phyloP scores from a whole-genome alignment of 2,888 invertebrate genomes.

The Lissonota sp. region DNA sequence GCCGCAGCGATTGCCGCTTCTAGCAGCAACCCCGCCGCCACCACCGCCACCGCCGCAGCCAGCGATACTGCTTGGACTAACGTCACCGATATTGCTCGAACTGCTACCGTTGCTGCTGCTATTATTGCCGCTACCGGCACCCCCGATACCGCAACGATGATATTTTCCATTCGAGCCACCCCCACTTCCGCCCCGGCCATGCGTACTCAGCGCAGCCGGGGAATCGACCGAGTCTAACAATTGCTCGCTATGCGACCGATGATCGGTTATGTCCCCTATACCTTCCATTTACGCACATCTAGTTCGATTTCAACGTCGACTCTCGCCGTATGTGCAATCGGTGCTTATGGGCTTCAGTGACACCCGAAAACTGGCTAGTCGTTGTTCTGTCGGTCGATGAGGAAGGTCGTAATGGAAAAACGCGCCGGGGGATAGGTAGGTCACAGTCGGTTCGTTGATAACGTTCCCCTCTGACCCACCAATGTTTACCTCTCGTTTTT shows the following conservation, averaged over 20 bases:
- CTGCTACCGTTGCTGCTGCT: conserved; percentile 76
- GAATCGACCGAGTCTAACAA: conserved; percentile 84
- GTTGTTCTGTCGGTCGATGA: conserved; percentile 25
- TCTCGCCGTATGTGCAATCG: conserved; percentile 37
- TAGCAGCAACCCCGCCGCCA: conserved; percentile 80
- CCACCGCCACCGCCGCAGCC: conserved; percentile 65
- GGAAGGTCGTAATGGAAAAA: conserved; percentile 20
- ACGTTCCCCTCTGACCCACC: not conserved
- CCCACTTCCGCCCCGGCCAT: conserved; percentile 80
- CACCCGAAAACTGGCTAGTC: not conserved
- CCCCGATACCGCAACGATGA: conserved; percentile 71
- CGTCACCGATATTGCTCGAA: conserved; percentile 85
- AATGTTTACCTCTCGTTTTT: too few relatives aligned
- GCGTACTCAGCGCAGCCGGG: conserved; percentile 82
- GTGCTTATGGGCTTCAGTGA: not conserved
- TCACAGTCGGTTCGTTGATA: conserved; percentile 29
- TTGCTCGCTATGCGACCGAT: conserved; percentile 83
- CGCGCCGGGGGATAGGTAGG: conserved; percentile 29
- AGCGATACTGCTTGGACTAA: conserved; percentile 78
- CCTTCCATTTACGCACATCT: conserved; percentile 84
- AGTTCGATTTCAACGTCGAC: conserved; percentile 72
- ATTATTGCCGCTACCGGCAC: conserved; percentile 70
- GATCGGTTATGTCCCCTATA: conserved; percentile 84
- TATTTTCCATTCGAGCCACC: conserved; percentile 80
- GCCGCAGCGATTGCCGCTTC: conserved; percentile 85